phyloP scores from a whole-genome alignment of 2,888 invertebrate genomes.

The Prosopocoilus inquinatus region DNA sequence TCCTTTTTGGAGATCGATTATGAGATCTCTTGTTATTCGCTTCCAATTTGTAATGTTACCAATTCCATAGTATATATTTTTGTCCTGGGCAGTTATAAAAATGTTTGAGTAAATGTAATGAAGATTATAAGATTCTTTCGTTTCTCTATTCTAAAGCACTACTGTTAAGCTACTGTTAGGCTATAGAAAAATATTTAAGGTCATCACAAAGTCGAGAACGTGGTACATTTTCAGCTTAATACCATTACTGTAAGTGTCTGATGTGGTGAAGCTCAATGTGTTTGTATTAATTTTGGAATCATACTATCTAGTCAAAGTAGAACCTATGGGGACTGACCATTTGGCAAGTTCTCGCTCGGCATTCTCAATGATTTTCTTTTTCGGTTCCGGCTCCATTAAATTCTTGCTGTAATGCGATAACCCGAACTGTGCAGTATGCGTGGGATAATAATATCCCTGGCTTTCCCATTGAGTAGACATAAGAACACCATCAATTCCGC shows the following conservation, averaged over 20 bases:
- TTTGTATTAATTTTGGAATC: conserved; percentile 60
- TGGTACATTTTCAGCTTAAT: conserved; percentile 68
- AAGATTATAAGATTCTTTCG: conserved; percentile 73
- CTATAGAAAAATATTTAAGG: conserved; percentile 68
- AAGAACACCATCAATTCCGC: conserved; percentile 90
- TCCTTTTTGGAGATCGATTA: conserved; percentile 90
- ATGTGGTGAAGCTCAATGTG: conserved; percentile 74
- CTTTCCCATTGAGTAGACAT: conserved; percentile 97
- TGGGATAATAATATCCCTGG: conserved; percentile 94
- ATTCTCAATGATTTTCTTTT: conserved; percentile 72
- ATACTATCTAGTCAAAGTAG: conserved; percentile 61
- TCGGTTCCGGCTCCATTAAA: conserved; percentile 79
- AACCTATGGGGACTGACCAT: conserved; percentile 75
- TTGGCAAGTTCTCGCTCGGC: conserved; percentile 65
- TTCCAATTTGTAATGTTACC: conserved; percentile 70
- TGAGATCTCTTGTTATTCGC: conserved; percentile 64
- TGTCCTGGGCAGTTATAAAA: conserved; percentile 71
- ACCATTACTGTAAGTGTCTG: conserved; percentile 66
- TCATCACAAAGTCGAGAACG: conserved; percentile 72
- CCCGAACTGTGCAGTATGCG: conserved; percentile 98
- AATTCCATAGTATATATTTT: conserved; percentile 85
- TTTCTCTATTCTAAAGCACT: conserved; percentile 74
- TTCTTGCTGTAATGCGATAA: conserved; percentile 96
- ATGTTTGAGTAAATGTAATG: conserved; percentile 79
- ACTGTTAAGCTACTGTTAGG: conserved; percentile 82